Base-by-base conservation (phyloP, 1,140 invertebrate species). In the Drosophila nebulosa region DNA sequence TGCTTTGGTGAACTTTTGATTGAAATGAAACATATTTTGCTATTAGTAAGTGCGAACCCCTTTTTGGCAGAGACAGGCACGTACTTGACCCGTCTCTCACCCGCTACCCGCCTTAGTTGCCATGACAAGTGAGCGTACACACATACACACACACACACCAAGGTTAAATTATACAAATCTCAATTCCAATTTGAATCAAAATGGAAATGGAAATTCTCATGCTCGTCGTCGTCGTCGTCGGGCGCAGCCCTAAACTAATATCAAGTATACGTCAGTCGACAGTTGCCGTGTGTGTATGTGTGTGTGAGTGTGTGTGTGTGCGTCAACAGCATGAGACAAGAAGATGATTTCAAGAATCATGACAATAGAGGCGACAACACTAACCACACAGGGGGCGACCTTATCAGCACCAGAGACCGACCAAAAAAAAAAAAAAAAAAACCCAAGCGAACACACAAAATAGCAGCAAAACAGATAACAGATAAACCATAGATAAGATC, bases 341-440 rank as follows among this genome's bases (percentile, higher is more conserved):
- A 32, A 12, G 12, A 21, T 56, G 12, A 46, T 30, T 3, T 10
- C 10, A 12, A 50, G 26, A 64, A 36, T 32, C 50, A 61, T 53
- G 74, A 71, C 78, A 63, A 66, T 78, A 72, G 70, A 69, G 79
- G 69, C 63, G 78, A 63, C 63, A 78, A 63, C 68, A 75, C 24
- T 9, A 30, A 30, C 10, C 7, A 30, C 27, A 9, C 55, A 21
- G 59, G 27, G 61, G 74, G 65, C 63, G 63, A 64, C 64, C 79
- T 84, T 85, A 84, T 84, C 80, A 79, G 61, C 58, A 59, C 46
- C 66, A 42, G n/a, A n/a, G n/a, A n/a, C n/a, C 67, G 51, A 52
- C 66, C 77, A 68, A 77, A 80, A 80, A 60, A 46, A 39, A 10
- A 3, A 24, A 12, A 32, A 30, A 32, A 32, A 10, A 12, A 9